phyloP scores from a whole-genome alignment of 2,113 vertebrate genomes.

The Gorsachius goisagi region DNA sequence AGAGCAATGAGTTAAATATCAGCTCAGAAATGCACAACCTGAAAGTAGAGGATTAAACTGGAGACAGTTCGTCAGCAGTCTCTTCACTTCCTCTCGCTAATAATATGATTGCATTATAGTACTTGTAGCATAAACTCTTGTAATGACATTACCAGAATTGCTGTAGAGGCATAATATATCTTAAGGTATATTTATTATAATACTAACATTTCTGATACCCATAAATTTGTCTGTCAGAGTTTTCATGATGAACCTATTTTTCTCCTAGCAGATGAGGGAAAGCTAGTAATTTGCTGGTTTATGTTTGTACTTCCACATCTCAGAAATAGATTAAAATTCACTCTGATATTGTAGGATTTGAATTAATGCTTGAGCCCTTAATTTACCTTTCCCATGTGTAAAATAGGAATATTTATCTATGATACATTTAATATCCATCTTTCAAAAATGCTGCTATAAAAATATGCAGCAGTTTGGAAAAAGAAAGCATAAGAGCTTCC shows the following conservation, averaged over 20 bases:
- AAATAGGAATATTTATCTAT: not conserved
- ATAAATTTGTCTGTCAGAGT: slow-evolving; percentile 19
- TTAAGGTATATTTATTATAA: not conserved
- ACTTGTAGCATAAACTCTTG: not conserved
- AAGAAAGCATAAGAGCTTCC: not conserved
- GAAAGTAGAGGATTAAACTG: not conserved
- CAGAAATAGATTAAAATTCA: slow-evolving; percentile 9
- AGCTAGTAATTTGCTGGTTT: not conserved
- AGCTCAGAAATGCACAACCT: not conserved
- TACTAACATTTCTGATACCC: not conserved
- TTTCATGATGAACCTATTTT: not conserved
- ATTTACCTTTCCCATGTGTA: not conserved
- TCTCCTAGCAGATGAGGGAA: not conserved
- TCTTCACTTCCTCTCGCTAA: not conserved
- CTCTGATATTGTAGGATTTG: not conserved
- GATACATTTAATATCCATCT: not conserved
- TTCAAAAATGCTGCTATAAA: slow-evolving; percentile 9
- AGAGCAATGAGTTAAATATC: not conserved
- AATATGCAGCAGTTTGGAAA: not conserved
- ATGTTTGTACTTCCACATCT: not conserved
- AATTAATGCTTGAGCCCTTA: not conserved
- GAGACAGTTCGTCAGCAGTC: not conserved
- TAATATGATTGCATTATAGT: not conserved
- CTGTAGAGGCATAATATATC: not conserved
- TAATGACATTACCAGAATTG: not conserved